Base-by-base conservation (phyloP, 1,140 invertebrate species). In the Triops longicaudatus region DNA sequence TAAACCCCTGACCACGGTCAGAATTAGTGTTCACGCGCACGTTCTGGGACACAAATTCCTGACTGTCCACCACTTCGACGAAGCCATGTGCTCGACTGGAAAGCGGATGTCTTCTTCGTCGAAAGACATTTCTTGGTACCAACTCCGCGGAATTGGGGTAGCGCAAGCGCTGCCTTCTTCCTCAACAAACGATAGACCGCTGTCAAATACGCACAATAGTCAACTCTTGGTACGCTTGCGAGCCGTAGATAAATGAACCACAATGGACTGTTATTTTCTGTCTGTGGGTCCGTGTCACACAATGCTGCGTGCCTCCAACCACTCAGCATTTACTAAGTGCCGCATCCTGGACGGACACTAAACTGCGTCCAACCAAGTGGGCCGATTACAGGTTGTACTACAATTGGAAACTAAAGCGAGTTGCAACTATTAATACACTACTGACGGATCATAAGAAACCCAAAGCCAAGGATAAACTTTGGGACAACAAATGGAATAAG, bases 51-150 rank as follows among this genome's bases (percentile, higher is more conserved):
- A 37, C 2, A 63, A 22, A 63, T 22, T 9, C 14, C 22, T 63
- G 50, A 17, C 50, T 17, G 17, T 22, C 50, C 22, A 63, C 50
- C 14, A 63, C 22, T 63, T 3, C 14, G 50, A 10, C 50, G 50
- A 63, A n/a, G 22, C 50, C 50, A 63, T 63, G 50, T 63, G 50
- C 50, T 63, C 50, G 50, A 63, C 50, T 63, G 50, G 50, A 22
- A 6, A 63, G 50, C 17, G 22, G 7, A 63, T 22, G 50, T 63
- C 50, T 63, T 63, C 22, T 63, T 63, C 50, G 50, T 63, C 50
- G n/a, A 14, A 63, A 63, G 50, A 63, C 50, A 63, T 63, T 63
- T 63, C 50, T n/a, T 5, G 17, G 50, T 22, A 14, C 22, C 6
- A 5, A 17, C 6, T n/a, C 50, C 17, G 6, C 50, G 50, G 50